Evolutionary conservation across 2,113 vertebrate genomes (phyloP).

Genomic region (Microcebus jonahi): DNA sequence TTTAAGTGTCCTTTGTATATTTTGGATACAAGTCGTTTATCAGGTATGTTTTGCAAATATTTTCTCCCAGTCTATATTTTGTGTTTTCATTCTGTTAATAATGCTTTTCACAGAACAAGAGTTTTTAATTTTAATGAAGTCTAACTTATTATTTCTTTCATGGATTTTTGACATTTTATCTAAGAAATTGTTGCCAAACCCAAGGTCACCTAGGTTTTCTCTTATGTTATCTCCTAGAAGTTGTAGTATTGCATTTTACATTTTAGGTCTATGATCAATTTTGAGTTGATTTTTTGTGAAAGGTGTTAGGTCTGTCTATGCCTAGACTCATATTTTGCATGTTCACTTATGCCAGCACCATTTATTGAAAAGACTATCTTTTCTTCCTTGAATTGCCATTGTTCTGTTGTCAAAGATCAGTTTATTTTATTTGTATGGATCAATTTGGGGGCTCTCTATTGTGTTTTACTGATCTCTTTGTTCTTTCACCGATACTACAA

Average conservation of each 20-base stretch:
- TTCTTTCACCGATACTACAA: not conserved
- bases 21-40: not conserved
- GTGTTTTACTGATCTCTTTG: not conserved
- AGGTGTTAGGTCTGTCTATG: not conserved
- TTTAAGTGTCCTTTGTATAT: not conserved
- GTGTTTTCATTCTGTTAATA: not conserved
- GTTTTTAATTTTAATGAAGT: not conserved
- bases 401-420: not conserved
- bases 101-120: not conserved
- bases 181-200: not conserved
- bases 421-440: not conserved
- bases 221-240: not conserved
- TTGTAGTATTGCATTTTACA: not conserved
- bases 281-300: slow-evolving; percentile 27
- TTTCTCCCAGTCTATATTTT: not conserved
- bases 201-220: not conserved
- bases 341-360: not conserved
- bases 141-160: not conserved
- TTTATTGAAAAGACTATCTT: not conserved
- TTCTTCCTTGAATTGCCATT: not conserved
- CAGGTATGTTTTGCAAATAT: not conserved
- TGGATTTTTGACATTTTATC: not conserved
- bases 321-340: not conserved
- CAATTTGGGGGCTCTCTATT: not conserved
- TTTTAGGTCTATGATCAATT: not conserved